Evolutionary conservation across 2,113 vertebrate species (phyloP).

Genomic region (Rissa tridactyla): DNA sequence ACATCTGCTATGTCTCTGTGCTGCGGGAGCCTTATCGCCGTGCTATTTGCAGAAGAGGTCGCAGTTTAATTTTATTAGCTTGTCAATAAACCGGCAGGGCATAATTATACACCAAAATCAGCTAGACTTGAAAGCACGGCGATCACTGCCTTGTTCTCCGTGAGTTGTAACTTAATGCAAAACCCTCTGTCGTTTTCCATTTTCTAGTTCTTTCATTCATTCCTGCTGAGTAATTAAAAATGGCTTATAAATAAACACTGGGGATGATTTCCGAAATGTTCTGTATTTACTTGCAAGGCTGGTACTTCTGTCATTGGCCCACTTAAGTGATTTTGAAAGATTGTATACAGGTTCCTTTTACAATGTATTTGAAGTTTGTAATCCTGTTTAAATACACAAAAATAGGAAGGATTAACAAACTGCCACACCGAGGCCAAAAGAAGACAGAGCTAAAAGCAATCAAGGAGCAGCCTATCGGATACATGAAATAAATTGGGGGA

Average conservation of each 20-base stretch:
- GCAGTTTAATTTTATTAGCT: not conserved
- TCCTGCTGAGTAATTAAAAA: constrained; percentile 78
- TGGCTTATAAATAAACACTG: constrained; percentile 88
- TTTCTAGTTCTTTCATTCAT: constrained; percentile 69
- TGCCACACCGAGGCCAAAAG: constrained; percentile 65
- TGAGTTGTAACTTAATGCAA: constrained; percentile 72
- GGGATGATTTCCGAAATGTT: constrained; percentile 77
- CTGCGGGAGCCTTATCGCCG: not conserved
- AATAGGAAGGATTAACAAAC: constrained; percentile 83
- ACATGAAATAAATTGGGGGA: constrained; percentile 54
- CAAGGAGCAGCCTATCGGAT: constrained; percentile 62
- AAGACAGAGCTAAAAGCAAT: constrained; percentile 73
- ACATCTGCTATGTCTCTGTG: not conserved
- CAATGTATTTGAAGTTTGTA: constrained; percentile 83
- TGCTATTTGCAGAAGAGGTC: not conserved
- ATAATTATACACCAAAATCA: constrained; percentile 41
- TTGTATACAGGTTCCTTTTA: constrained; percentile 88
- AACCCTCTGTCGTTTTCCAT: constrained; percentile 65
- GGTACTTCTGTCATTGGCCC: constrained; percentile 59
- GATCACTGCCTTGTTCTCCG: constrained; percentile 22
- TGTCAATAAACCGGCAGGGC: constrained; percentile 25
- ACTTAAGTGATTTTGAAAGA: constrained; percentile 86
- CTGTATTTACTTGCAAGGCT: constrained; percentile 62
- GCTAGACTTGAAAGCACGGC: constrained; percentile 29
- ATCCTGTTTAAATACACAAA: constrained; percentile 77